Evolutionary conservation across 2,888 invertebrate species (phyloP), one percentile per base, ranked within the genome.

Genomic region (Junonia oenone): DNA sequence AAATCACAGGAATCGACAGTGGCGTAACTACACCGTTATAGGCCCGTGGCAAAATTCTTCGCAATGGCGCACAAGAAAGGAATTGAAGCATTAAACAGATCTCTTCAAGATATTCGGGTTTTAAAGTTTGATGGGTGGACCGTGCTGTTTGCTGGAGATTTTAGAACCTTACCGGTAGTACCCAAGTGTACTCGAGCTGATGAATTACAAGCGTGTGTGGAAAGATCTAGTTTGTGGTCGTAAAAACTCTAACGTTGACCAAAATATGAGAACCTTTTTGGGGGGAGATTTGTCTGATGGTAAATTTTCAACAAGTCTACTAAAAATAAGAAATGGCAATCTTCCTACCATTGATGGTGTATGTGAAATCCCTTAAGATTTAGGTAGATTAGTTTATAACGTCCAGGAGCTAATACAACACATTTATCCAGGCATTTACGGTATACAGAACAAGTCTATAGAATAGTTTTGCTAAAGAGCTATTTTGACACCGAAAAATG

Each of bases 201-300:
- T 19, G 49, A 60, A 45, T 35, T 62, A 9, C 61, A 52, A 11
- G 52, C 54, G 26, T 61, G 61, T 48, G 17, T 75, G 11, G 64
- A 66, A 40, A 35, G 27, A 37, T 66, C 63, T 9, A 29, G 14
- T 51, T 46, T 62, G 8, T 63, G 60, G 63, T 53, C 53, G 14
- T 43, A 17, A 17, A 43, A 37, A n/a, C n/a, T n/a, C n/a, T n/a
- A n/a, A n/a, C n/a, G n/a, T n/a, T n/a, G n/a, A n/a, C 1, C 6
- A 29, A n/a, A n/a, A n/a, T n/a, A n/a, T n/a, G n/a, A n/a, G n/a
- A n/a, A n/a, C n/a, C n/a, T n/a, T n/a, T n/a, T n/a, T n/a, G n/a
- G n/a, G n/a, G n/a, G n/a, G n/a, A n/a, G 17, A 9, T 15, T 15
- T 37, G 9, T 8, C 37, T 15, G n/a, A 14, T 6, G 15, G 17